Evolutionary conservation across 1,140 invertebrate genomes (phyloP).

Genomic region (Drosophila biarmipes): DNA sequence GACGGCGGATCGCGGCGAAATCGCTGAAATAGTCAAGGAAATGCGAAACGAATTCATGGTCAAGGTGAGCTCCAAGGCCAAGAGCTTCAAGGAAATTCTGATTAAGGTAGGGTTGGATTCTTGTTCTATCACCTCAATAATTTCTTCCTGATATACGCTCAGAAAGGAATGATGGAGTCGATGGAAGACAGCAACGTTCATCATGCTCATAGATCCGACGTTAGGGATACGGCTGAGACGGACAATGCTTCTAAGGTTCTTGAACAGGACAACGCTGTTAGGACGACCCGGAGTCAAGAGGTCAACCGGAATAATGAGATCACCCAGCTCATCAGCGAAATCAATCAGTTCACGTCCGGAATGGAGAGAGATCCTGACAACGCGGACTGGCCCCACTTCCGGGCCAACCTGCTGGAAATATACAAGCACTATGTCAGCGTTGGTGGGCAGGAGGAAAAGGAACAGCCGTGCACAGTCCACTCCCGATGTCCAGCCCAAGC

Average conservation of each 20-base stretch:
- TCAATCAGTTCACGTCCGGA: conserved; percentile 30
- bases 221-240: background rate
- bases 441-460: background rate
- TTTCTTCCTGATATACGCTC: background rate
- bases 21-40: conserved; percentile 23
- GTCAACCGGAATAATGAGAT: background rate
- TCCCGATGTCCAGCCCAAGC: background rate
- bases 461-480: background rate
- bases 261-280: background rate
- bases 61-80: conserved; percentile 8
- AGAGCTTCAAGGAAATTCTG: conserved; percentile 7
- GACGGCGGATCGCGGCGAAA: background rate
- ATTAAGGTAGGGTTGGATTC: conserved; percentile 16
- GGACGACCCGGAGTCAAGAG: background rate
- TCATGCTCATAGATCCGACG: background rate
- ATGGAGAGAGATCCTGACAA: conserved; percentile 20
- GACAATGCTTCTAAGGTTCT: background rate
- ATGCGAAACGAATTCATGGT: conserved; percentile 25
- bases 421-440: conserved; percentile 28
- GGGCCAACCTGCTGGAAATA: conserved; percentile 40
- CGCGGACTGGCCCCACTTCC: conserved; percentile 45
- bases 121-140: background rate
- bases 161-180: conserved; percentile 23
- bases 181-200: too few relatives aligned
- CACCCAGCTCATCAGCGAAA: conserved; percentile 22